A percentile compares a stretch with the other conserved stretches of the same genome.
These are phyloP conservation scores for Climacteris rufus DNA, from an alignment of 2,113 vertebrate genomes.

Conservation along the genomic window DNA sequence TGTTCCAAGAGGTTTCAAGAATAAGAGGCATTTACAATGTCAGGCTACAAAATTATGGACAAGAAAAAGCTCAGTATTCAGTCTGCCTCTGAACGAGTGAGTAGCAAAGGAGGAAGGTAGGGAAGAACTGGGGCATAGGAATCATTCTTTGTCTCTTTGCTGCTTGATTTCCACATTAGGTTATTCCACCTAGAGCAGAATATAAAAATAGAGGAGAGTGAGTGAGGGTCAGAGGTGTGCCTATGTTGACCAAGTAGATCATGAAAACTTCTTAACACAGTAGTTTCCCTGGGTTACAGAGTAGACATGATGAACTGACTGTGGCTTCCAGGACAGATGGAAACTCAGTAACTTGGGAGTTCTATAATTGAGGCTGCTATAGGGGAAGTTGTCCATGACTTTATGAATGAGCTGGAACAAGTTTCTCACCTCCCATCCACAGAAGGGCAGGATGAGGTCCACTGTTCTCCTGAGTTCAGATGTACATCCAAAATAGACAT, in stretches of 20 bases:
- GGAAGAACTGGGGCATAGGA: background rate
- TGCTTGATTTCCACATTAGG: background rate
- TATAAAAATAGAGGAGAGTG: background rate
- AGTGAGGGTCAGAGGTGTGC: background rate
- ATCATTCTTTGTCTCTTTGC: background rate
- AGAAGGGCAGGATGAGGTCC: background rate
- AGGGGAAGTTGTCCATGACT: background rate
- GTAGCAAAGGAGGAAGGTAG: background rate
- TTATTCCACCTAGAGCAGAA: background rate
- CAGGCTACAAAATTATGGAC: background rate
- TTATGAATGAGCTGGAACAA: background rate
- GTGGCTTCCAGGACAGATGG: background rate
- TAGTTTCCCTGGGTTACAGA: background rate
- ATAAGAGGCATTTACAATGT: background rate
- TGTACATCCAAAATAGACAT: background rate
- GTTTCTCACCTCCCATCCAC: background rate
- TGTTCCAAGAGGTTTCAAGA: background rate
- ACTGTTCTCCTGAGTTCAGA: background rate
- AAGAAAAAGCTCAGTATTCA: background rate
- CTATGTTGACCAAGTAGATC: background rate
- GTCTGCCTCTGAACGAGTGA: background rate
- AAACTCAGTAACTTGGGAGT: background rate
- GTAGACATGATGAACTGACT: background rate
- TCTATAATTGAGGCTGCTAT: fast-evolving
- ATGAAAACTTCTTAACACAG: background rate